phyloP scores from a whole-genome alignment of 2,113 vertebrate species.

The Anhinga rufa region DNA sequence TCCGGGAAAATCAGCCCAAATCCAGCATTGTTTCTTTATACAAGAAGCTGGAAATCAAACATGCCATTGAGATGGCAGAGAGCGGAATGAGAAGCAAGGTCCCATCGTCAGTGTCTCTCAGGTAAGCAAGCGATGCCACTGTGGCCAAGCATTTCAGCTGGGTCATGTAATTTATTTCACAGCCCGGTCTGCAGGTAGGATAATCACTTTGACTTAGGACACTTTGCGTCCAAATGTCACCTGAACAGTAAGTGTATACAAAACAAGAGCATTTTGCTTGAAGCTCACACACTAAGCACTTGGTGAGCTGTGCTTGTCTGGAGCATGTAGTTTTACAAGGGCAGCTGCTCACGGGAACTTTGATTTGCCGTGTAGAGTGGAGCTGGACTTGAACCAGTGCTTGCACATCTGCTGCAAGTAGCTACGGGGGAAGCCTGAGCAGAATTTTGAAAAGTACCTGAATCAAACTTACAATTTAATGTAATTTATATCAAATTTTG shows the following conservation, averaged over 20 bases:
- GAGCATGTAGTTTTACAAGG: neutral
- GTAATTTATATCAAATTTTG: neutral
- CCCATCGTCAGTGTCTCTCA: slow-evolving; percentile 69
- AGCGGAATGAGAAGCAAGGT: slow-evolving; percentile 76
- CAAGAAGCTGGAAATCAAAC: slow-evolving; percentile 94
- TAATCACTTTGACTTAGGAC: neutral
- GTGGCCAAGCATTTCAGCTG: fast-evolving
- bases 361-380: fast-evolving
- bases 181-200: neutral
- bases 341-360: neutral
- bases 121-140: slow-evolving; percentile 68
- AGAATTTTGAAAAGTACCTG: neutral
- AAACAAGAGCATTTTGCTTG: neutral
- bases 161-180: neutral
- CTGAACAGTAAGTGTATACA: neutral
- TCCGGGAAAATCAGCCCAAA: slow-evolving; percentile 84
- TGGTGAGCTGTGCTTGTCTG: neutral
- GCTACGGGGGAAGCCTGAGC: neutral
- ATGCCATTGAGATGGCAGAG: slow-evolving; percentile 91
- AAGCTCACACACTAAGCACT: neutral
- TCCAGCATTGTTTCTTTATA: slow-evolving; percentile 94
- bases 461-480: neutral
- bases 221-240: neutral
- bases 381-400: neutral
- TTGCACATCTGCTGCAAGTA: neutral